These are phyloP conservation scores for Orthosia gracilis DNA, from an alignment of 2,888 invertebrate species.

Conservation along the genomic window DNA sequence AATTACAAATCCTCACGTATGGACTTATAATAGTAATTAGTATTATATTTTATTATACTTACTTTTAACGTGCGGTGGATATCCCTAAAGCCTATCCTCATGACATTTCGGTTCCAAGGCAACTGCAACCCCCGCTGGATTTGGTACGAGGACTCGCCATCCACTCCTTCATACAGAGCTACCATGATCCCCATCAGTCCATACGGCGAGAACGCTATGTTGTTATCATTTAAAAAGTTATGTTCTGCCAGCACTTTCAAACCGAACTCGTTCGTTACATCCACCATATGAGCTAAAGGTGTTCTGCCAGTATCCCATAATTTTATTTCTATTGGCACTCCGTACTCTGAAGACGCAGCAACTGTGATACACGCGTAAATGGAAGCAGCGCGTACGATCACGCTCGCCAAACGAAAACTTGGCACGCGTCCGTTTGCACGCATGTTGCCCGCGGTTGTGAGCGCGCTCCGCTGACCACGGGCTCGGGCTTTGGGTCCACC, in stretches of 20 bases:
- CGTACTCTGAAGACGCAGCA: constrained; percentile 75
- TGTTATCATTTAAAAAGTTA: constrained; percentile 94
- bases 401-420: constrained; percentile 56
- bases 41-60: constrained; percentile 74
- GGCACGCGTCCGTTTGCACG: constrained; percentile 79
- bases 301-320: constrained; percentile 87
- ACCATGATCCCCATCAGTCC: constrained; percentile 95
- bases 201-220: constrained; percentile 96
- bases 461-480: constrained; percentile 80
- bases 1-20: no score
- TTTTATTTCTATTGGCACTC: constrained; percentile 86
- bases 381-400: constrained; percentile 65
- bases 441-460: constrained; percentile 85
- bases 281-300: constrained; percentile 95
- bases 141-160: constrained; percentile 94
- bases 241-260: constrained; percentile 93
- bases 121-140: constrained; percentile 93
- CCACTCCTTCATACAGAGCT: constrained; percentile 95
- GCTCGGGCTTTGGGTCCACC: constrained; percentile 61
- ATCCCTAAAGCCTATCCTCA: constrained; percentile 95
- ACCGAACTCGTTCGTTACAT: constrained; percentile 94
- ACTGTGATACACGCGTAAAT: constrained; percentile 70
- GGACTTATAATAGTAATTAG: no score
- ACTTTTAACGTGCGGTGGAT: constrained; percentile 96
- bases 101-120: constrained; percentile 94